Base-by-base conservation (phyloP, 2,797 vertebrate species). In the Syndactyla subalaris region DNA sequence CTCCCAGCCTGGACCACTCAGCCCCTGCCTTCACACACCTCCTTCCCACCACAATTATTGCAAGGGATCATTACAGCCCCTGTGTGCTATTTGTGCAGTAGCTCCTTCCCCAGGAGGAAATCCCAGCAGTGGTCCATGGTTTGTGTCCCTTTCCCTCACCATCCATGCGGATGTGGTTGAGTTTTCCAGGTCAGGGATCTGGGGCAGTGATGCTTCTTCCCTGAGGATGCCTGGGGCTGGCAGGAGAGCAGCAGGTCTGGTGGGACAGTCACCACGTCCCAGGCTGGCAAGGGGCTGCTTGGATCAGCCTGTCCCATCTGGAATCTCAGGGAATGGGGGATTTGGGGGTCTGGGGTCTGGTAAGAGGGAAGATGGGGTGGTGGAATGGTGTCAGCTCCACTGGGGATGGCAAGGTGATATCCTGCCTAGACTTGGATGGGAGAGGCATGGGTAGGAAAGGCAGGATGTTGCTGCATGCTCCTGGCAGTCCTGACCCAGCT, bases 401-500 rank as follows among this genome's bases (percentile, higher is more conserved):
- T 2, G 6, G 10, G 48, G 71, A 32, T 1, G 6, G 46, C 0
- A 10, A 45, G 41, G 43, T 9, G 43, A 18, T 26, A 29, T 39
- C 20, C 74, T 87, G 36, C 21, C 58, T 48, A 58, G 39, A 7
- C 18, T 34, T 46, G 74, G 48, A 1, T 15, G 29, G 36, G 12
- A 27, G 8, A 41, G 57, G 14, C 15, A n/a, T 3, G 30, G 52
- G 34, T 19, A 59, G 17, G 17, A 58, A 55, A 85, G 59, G 22
- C 14, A n/a, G 0, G 15, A 45, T 58, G 55, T 6, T 51, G 45
- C 16, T 4, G 0, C n/a, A 6, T 7, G 1, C 19, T 18, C 51
- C 43, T 0, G 1, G 45, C 32, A 87, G 32, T 38, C 48, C 51
- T 3, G 4, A 9, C 27, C 8, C 2, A 9, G 32, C 59, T 58